A percentile compares a stretch with the other conserved stretches of the same genome.
Evolutionary conservation across 2,888 invertebrate genomes (phyloP).

Genomic region (Hyalella azteca): DNA sequence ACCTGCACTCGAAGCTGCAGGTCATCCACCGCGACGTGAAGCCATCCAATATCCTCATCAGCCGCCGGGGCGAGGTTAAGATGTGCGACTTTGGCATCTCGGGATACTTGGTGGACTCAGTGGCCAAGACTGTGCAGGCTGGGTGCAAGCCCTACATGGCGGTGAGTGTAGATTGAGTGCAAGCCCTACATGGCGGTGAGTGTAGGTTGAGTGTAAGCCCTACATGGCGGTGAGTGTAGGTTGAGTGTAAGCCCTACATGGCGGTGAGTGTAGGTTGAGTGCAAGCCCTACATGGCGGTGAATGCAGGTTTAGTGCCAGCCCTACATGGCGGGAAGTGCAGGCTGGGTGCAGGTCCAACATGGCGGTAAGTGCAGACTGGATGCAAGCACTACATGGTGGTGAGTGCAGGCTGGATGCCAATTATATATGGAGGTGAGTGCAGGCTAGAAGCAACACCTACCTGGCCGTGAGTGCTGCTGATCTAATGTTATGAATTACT

Average conservation of each 20-base stretch:
- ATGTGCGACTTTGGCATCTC: conserved; percentile 99
- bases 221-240: too few relatives aligned
- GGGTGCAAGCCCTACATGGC: conserved; percentile 99
- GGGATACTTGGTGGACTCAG: conserved; percentile 94
- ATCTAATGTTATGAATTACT: too few relatives aligned
- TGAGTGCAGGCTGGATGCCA: too few relatives aligned
- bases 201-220: too few relatives aligned
- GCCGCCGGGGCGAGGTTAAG: conserved; percentile 90
- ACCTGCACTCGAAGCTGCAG: conserved; percentile 77
- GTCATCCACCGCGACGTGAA: conserved; percentile 97
- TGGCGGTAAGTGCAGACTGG: too few relatives aligned
- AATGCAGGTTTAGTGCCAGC: not conserved
- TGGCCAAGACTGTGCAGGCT: conserved; percentile 82
- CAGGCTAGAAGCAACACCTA: too few relatives aligned
- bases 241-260: conserved; percentile 99
- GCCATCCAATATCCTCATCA: conserved; percentile 96
- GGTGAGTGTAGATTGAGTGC: conserved; percentile 87
- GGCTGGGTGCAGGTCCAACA: not conserved
- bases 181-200: too few relatives aligned
- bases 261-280: conserved; percentile 66
- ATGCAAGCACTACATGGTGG: too few relatives aligned
- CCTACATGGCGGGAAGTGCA: not conserved
- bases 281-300: not conserved
- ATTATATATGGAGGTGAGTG: too few relatives aligned
- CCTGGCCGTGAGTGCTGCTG: too few relatives aligned